A percentile compares a stretch with the other conserved stretches of the same genome.
phyloP scores from a whole-genome alignment of 2,113 vertebrate genomes.

The Hystrix cristata region DNA sequence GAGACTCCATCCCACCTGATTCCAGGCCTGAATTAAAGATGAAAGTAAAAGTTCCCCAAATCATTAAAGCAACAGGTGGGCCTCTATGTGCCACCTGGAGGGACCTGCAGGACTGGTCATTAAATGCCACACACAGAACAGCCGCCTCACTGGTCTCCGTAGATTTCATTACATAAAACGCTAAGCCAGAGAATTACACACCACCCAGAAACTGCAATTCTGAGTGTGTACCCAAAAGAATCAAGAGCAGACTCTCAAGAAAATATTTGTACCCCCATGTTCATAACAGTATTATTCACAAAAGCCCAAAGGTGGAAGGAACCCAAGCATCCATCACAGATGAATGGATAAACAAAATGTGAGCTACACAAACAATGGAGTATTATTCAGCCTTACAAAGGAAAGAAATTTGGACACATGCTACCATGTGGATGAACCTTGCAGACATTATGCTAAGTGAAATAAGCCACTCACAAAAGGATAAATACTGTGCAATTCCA shows the following conservation, averaged over 20 bases:
- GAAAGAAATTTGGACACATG: background rate
- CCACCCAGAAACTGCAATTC: background rate
- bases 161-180: background rate
- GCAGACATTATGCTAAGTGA: constrained; percentile 22
- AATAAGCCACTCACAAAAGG: background rate
- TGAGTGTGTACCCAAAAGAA: background rate
- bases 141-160: background rate
- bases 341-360: background rate
- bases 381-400: constrained; percentile 51
- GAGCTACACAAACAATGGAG: background rate
- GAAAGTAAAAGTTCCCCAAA: background rate
- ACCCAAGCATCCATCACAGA: fast-evolving
- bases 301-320: background rate
- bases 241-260: background rate
- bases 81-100: background rate
- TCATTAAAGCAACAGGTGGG: background rate
- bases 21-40: background rate
- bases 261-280: background rate
- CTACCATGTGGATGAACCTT: background rate
- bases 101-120: background rate
- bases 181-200: background rate
- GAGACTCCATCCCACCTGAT: background rate
- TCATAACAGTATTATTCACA: background rate
- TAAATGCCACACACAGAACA: fast-evolving
- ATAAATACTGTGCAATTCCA: background rate